Evolutionary conservation across 2,113 vertebrate genomes (phyloP), one percentile per base, ranked within the genome.

Genomic region (Pterophyllum scalare): DNA sequence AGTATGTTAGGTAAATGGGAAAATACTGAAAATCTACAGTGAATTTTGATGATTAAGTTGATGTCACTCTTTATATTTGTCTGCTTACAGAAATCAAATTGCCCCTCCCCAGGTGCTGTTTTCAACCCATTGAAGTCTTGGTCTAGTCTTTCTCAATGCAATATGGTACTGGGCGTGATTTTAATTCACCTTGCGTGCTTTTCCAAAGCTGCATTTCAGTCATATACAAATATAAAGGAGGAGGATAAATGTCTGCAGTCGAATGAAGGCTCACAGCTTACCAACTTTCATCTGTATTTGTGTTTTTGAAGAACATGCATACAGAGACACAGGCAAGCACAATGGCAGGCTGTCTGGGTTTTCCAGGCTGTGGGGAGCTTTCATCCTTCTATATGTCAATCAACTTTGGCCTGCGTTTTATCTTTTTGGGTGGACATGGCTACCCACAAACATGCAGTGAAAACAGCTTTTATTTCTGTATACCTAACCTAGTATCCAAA

Each of bases 321-420:
- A 80, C 76, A 24, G 70, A 90, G 56, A 86, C 24, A 54, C 74
- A 59, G 80, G 81, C 74, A 57, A 46, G 38, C 72, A 72, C 74
- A 75, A 54, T 74, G 84, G 87, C 10, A 12, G 4, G 78, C 83
- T 56, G 83, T 90, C 84, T 83, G 77, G 58, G 79, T 81, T 77
- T 60, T 67, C 49, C 62, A 85, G 60, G 57, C 58, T 6, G 75
- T 20, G 43, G 56, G 26, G 75, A 20, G 80, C 87, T 91, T 94
- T 93, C 88, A 91, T 94, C 90, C 82, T 78, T 58, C 33, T 24
- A n/a, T 61, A 77, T 83, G 83, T 89, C 85, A 88, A 57, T 93
- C 88, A 88, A 74, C 80, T 82, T 84, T 82, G 81, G 82, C 81
- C 81, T n/a, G 1, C 35, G 56, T 81, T 82, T 83, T 43, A 40